phyloP scores from a whole-genome alignment of 2,113 vertebrate genomes.

The Indicator maculatus region DNA sequence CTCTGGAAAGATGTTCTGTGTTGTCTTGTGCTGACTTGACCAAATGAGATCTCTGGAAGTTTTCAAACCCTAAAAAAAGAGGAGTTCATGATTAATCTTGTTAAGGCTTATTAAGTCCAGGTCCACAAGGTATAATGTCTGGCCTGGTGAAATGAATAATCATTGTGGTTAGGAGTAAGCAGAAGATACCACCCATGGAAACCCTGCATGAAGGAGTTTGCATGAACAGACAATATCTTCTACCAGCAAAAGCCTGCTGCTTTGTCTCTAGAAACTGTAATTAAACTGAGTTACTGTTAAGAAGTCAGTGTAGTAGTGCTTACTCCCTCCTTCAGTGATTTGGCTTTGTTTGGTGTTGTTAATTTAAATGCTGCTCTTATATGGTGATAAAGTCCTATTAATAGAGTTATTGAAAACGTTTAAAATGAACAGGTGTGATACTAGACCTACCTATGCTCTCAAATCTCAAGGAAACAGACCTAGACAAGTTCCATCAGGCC shows the following conservation, averaged over 20 bases:
- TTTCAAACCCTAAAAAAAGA: background rate
- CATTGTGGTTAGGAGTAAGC: background rate
- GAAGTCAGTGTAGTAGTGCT: background rate
- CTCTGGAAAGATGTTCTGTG: background rate
- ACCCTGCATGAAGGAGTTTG: background rate
- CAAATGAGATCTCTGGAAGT: background rate
- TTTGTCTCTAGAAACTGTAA: background rate
- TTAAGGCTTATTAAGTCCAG: background rate
- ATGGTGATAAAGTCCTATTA: too few species aligned
- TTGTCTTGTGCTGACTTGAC: background rate
- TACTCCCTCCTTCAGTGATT: too few species aligned
- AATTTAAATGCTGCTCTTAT: too few species aligned
- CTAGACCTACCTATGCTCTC: too few species aligned
- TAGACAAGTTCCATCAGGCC: too few species aligned
- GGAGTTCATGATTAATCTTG: background rate
- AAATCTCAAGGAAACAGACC: too few species aligned
- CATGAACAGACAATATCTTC: background rate
- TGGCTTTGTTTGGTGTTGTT: too few species aligned
- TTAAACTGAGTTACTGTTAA: background rate
- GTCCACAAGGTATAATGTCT: background rate
- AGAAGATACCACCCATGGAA: background rate
- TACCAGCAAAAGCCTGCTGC: background rate
- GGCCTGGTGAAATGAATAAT: background rate
- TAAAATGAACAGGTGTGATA: too few species aligned
- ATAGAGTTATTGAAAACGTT: too few species aligned